These are phyloP conservation scores for Patella ulyssiponensis DNA, from an alignment of 2,888 invertebrate genomes.

Conservation along the genomic window DNA sequence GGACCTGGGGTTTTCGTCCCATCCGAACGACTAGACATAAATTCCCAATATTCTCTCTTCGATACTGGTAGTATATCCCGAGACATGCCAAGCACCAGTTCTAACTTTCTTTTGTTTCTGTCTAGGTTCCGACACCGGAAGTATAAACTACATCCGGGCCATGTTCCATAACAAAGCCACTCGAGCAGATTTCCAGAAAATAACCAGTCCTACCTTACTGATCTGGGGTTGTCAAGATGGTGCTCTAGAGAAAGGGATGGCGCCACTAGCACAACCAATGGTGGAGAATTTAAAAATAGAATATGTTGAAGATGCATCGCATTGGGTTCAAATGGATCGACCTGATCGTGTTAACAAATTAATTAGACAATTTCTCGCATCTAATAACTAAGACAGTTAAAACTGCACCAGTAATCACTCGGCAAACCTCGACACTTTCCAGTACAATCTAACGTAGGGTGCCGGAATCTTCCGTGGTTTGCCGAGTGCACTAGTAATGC, in stretches of 20 bases:
- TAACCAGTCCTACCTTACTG: slow-evolving; percentile 46
- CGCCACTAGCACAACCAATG: slow-evolving; percentile 31
- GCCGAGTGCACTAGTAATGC: too few species aligned
- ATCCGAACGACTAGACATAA: too few species aligned
- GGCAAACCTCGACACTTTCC: too few species aligned
- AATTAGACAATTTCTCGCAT: slow-evolving; percentile 76
- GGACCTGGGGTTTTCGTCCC: too few species aligned
- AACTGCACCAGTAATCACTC: too few species aligned
- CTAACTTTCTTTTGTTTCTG: slow-evolving; percentile 32
- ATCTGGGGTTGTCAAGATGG: slow-evolving; percentile 57
- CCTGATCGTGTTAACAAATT: slow-evolving; percentile 79
- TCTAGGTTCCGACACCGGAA: slow-evolving; percentile 81
- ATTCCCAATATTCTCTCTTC: too few species aligned
- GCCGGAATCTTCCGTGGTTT: too few species aligned
- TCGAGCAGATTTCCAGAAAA: neutral
- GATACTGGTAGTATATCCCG: too few species aligned
- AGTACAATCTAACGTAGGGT: too few species aligned
- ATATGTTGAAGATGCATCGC: slow-evolving; percentile 79
- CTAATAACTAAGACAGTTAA: too few species aligned
- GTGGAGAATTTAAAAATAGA: slow-evolving; percentile 76
- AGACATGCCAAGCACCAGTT: too few species aligned
- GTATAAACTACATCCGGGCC: slow-evolving; percentile 83
- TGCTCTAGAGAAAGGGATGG: slow-evolving; percentile 48
- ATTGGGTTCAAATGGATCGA: slow-evolving; percentile 84
- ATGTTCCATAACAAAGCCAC: slow-evolving; percentile 29